These are phyloP conservation scores for Rhea pennata DNA, from an alignment of 2,113 vertebrate genomes.

Conservation along the genomic window DNA sequence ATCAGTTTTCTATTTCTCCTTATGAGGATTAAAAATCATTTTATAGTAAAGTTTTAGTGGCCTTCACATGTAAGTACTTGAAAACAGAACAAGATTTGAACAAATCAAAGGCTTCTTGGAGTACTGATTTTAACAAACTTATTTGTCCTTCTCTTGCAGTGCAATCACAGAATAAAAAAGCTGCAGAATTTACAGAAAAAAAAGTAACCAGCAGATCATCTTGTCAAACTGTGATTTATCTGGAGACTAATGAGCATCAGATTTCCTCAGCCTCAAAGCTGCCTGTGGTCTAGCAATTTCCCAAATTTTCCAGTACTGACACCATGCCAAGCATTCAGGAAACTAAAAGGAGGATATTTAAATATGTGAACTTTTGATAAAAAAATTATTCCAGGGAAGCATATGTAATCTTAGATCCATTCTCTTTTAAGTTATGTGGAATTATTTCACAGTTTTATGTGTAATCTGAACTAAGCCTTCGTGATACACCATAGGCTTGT, in stretches of 20 bases:
- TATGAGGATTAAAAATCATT: slow-evolving; percentile 1
- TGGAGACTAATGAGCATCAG: background rate
- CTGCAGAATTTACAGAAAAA: slow-evolving; percentile 35
- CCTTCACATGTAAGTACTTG: background rate
- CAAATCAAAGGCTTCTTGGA: slow-evolving; percentile 11
- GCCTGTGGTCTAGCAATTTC: background rate
- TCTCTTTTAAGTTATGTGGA: background rate
- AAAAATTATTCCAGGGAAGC: background rate
- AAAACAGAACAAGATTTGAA: background rate
- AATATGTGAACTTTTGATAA: background rate
- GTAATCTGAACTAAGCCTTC: background rate
- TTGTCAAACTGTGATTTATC: slow-evolving; percentile 18
- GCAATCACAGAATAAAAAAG: slow-evolving; percentile 38
- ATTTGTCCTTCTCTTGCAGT: slow-evolving; percentile 6
- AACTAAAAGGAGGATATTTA: background rate
- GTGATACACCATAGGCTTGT: background rate
- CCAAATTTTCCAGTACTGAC: background rate
- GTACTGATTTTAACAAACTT: slow-evolving; percentile 10
- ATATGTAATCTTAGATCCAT: background rate
- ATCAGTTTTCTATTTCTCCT: background rate
- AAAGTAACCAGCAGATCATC: background rate
- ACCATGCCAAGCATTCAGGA: background rate
- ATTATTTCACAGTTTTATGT: background rate
- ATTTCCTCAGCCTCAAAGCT: background rate
- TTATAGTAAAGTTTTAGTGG: background rate